phyloP scores from a whole-genome alignment of 2,888 invertebrate species.

The Chelonus formosanus region DNA sequence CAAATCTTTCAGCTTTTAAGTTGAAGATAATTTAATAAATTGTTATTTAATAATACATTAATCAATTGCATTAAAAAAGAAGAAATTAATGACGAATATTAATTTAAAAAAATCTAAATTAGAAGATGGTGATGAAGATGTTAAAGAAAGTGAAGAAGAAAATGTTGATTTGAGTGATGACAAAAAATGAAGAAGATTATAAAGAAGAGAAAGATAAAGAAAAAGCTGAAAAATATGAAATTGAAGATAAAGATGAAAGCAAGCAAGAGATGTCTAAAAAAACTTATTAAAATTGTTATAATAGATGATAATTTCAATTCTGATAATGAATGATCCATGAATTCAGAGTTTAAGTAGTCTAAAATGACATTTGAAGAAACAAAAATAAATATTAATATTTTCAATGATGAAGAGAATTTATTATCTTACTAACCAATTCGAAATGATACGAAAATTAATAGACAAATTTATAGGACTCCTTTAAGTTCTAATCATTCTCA shows the following conservation, averaged over 20 bases:
- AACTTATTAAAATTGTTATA: conserved; percentile 49
- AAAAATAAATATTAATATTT: conserved; percentile 47
- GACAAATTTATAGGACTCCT: conserved; percentile 50
- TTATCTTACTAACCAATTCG: conserved; percentile 38
- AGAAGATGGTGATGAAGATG: conserved; percentile 59
- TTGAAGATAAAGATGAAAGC: conserved; percentile 45
- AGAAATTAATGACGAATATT: too few relatives aligned
- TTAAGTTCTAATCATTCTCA: conserved; percentile 22
- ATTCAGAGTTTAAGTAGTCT: conserved; percentile 15
- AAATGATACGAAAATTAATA: conserved; percentile 27
- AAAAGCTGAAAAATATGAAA: conserved; percentile 67
- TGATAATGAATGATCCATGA: conserved; percentile 14
- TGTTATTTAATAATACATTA: conserved; percentile 76
- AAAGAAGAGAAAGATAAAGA: too few relatives aligned
- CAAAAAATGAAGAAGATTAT: conserved; percentile 62
- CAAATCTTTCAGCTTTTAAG: too few relatives aligned
- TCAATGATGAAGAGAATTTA: conserved; percentile 37
- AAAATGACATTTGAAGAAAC: conserved; percentile 34
- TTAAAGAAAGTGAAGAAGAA: conserved; percentile 63
- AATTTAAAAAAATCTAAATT: conserved; percentile 51
- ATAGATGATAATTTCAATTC: conserved; percentile 52
- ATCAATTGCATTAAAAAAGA: conserved; percentile 60
- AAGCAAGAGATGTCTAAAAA: conserved; percentile 40
- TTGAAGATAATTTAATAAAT: conserved; percentile 75
- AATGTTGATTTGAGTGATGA: conserved; percentile 56